Conservation (phyloP, 2,797 vertebrate species). For the Orientallactaga sibirica region DNA sequence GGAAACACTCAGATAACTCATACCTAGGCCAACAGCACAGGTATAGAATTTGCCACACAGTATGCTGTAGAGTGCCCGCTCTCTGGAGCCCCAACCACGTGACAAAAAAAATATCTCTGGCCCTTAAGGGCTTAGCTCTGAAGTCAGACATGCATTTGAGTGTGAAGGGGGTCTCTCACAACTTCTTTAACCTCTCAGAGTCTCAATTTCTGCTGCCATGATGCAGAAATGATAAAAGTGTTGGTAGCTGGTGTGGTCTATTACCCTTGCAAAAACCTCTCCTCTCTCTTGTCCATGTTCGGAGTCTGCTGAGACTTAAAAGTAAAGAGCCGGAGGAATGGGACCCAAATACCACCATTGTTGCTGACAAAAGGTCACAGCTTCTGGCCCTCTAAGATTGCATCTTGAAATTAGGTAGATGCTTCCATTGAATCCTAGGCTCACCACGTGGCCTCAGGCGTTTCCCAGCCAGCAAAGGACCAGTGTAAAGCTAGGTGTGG, state of each 20-base stretch:
- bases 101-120: not conserved
- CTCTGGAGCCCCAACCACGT: not conserved
- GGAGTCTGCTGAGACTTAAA: not conserved
- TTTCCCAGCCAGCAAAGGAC: not conserved
- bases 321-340: not conserved
- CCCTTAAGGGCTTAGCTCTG: not conserved
- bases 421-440: not conserved
- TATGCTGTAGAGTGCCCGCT: rapidly evolving
- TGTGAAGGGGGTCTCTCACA: too few relatives aligned
- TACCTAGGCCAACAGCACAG: slow-evolving; percentile 4
- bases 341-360: not conserved
- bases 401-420: not conserved
- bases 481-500: not conserved
- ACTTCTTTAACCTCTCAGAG: not conserved
- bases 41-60: not conserved
- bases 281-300: not conserved
- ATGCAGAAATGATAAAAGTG: not conserved
- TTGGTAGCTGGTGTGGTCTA: not conserved
- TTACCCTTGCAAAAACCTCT: not conserved
- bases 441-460: not conserved
- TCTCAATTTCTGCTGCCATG: not conserved
- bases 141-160: not conserved
- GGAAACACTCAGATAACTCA: not conserved
- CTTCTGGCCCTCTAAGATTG: not conserved
- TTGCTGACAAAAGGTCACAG: not conserved